Evolutionary conservation across 2,888 invertebrate genomes (phyloP).

Genomic region (Iphiclides podalirius): DNA sequence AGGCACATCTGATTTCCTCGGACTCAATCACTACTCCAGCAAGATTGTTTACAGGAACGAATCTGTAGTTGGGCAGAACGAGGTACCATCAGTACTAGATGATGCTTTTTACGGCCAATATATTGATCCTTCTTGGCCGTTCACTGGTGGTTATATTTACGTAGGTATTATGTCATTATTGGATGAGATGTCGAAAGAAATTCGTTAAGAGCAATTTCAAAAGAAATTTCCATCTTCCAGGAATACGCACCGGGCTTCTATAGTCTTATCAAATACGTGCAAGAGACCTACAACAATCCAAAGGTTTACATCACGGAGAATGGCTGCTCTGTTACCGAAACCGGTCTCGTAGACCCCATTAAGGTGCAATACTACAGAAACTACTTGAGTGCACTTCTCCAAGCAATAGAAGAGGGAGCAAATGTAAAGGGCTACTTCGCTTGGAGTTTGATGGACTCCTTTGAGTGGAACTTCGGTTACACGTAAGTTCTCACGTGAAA

Average conservation of each 20-base stretch:
- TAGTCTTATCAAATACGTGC: constrained; percentile 23
- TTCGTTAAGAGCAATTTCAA: too few species aligned
- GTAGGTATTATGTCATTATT: too few species aligned
- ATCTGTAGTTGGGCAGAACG: background rate
- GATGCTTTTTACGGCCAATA: background rate
- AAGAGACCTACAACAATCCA: constrained; percentile 26
- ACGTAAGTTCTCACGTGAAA: constrained; percentile 40
- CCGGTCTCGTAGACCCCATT: constrained; percentile 48
- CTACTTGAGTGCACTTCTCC: too few species aligned
- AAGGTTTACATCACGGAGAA: constrained; percentile 65
- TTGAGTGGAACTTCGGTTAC: constrained; percentile 78
- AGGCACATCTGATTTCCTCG: constrained; percentile 18
- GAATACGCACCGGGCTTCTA: constrained; percentile 28
- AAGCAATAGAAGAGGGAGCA: constrained; percentile 51
- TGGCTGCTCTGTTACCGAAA: constrained; percentile 53
- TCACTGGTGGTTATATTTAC: too few species aligned
- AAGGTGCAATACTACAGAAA: constrained; percentile 47
- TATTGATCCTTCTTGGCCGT: constrained; percentile 2
- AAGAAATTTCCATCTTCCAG: too few species aligned
- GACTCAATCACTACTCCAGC: background rate
- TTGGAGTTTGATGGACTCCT: too few species aligned
- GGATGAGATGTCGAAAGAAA: too few species aligned
- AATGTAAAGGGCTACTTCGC: constrained; percentile 67
- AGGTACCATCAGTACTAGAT: background rate
- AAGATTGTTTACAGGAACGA: constrained; percentile 7